Conservation (phyloP, 2,888 invertebrate genomes). For the Microctonus brassicae region DNA sequence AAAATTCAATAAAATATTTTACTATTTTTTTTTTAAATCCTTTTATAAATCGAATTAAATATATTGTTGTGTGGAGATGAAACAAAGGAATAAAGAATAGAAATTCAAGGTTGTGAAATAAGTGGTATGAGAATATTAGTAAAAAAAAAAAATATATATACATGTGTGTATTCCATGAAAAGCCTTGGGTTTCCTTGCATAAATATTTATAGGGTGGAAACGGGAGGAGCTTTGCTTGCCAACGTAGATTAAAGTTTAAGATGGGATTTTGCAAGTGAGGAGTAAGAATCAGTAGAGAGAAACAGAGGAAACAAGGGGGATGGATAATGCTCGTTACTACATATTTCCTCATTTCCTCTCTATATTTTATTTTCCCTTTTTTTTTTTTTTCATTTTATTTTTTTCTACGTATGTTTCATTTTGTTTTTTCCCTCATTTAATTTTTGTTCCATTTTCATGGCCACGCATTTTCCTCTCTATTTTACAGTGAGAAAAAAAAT, state of each 20-base stretch:
- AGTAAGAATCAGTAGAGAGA: constrained; percentile 22
- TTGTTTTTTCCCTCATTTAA: neutral
- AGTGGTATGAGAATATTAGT: neutral
- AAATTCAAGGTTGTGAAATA: neutral
- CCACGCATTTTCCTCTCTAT: too few species aligned
- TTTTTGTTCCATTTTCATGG: neutral
- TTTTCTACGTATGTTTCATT: neutral
- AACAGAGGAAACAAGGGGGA: constrained; percentile 17
- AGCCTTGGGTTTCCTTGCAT: constrained; percentile 19
- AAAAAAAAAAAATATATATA: too few species aligned
- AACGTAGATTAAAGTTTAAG: constrained; percentile 45
- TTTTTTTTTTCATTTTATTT: neutral
- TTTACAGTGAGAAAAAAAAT: too few species aligned
- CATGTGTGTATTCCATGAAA: neutral
- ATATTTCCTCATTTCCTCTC: neutral
- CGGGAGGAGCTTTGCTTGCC: constrained; percentile 38
- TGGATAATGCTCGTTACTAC: constrained; percentile 22
- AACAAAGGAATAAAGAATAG: neutral
- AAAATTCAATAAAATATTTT: neutral
- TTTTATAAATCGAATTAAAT: neutral
- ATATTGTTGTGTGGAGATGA: neutral
- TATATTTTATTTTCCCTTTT: too few species aligned
- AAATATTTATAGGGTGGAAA: constrained; percentile 38
- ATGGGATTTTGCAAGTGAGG: constrained; percentile 16
- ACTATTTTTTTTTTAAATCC: neutral